Base-by-base conservation (phyloP, 2,797 vertebrate species). In the Brachyrhaphis roseni region DNA sequence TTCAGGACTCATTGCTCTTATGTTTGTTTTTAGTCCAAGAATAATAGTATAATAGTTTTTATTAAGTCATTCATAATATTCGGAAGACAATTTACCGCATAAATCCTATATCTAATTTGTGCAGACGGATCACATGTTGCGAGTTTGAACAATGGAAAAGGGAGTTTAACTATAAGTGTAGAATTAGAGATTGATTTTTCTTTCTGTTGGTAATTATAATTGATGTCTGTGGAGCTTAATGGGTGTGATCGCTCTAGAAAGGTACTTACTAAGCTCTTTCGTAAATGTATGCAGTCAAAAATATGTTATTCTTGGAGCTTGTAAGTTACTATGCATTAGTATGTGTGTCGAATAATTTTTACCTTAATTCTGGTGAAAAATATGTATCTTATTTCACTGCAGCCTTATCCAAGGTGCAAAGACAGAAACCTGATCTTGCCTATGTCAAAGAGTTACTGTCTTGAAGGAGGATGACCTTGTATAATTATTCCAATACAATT, bases 11-110 rank as follows among this genome's bases (percentile, higher is more conserved):
- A 55, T 4, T 26, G 28, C 20, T 53, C 23, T 16, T 36, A n/a
- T 74, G 6, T 85, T 68, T 84, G 36, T 8, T 46, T 46, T 46
- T 20, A 74, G 80, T 89, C 84, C 51, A 83, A 82, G 79, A 15
- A 80, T 79, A 47, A 71, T 1, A 34, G 34, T 34, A 34, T 34
- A 34, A 34, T 4, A 18, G 11, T 26, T 45, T 28, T 20, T 59
- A 74, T 55, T 26, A n/a, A 55, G 73, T 43, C 4, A 34, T 57
- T 74, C 7, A 20, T 20, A 64, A 36, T 55, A 15, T 16, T 41
- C n/a, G 20, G 23, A 3, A 43, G 12, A 59, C 18, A 36, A 5
- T 53, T 68, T 39, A 26, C 34, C 5, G 3, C 10, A 41, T 41
- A 41, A 41, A 68, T 10, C 34, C n/a, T 5, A 53, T 26, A 53